These are phyloP conservation scores for Stegophylla sp. DNA, from an alignment of 2,888 invertebrate genomes.

Conservation along the genomic window DNA sequence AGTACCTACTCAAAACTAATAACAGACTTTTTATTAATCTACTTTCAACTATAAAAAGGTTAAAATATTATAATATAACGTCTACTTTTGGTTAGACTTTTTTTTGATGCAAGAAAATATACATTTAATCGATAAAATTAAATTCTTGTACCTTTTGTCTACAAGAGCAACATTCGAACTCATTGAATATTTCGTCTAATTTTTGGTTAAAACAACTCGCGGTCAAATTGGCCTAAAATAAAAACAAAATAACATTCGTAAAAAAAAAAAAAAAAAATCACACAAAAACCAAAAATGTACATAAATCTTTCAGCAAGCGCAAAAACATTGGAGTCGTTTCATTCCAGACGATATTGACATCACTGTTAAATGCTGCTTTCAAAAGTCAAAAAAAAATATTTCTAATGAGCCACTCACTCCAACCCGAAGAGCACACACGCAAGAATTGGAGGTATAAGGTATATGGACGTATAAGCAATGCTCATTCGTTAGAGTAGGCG, in stretches of 20 bases:
- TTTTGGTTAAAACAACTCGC: slow-evolving; percentile 67
- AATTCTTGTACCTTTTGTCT: slow-evolving; percentile 80
- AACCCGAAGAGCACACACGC: not conserved
- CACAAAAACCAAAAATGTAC: slow-evolving; percentile 27
- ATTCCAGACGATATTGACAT: not conserved
- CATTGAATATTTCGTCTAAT: slow-evolving; percentile 90
- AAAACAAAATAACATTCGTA: slow-evolving; percentile 60
- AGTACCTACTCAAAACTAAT: slow-evolving; percentile 40
- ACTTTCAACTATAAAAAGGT: slow-evolving; percentile 37
- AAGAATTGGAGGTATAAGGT: too few species aligned
- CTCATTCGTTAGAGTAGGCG: not conserved
- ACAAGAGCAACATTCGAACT: slow-evolving; percentile 97
- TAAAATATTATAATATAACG: slow-evolving; percentile 3
- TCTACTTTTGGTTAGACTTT: slow-evolving; percentile 55
- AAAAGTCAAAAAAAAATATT: not conserved
- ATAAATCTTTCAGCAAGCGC: slow-evolving; percentile 34
- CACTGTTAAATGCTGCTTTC: not conserved
- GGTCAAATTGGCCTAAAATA: slow-evolving; percentile 53
- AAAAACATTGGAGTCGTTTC: not conserved
- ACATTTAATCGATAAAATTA: slow-evolving; percentile 11
- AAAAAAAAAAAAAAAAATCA: slow-evolving; percentile 52
- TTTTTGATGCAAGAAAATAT: slow-evolving; percentile 28
- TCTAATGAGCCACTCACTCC: slow-evolving; percentile 7
- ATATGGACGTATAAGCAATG: not conserved
- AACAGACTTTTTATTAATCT: slow-evolving; percentile 20